Conservation (phyloP, 2,888 invertebrate genomes). For the Halocaridina rubra region DNA sequence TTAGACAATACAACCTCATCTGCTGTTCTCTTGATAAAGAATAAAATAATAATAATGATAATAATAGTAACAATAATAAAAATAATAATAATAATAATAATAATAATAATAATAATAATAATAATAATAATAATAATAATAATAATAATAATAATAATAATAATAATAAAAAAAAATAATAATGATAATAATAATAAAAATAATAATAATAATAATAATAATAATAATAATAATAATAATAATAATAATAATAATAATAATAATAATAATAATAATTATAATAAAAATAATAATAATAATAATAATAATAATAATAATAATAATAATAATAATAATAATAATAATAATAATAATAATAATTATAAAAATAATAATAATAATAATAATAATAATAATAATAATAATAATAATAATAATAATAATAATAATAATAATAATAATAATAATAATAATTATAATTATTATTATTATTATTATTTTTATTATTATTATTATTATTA, state of each 20-base stretch:
- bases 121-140: no score
- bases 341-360: background rate
- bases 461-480: background rate
- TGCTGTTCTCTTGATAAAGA: no score
- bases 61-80: no score
- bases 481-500: slow-evolving; percentile 3
- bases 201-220: background rate
- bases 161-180: no score
- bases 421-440: background rate
- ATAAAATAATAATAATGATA: no score
- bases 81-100: no score
- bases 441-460: background rate
- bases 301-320: background rate
- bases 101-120: no score
- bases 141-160: no score
- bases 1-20: no score
- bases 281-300: background rate
- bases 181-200: no score
- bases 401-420: background rate
- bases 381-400: background rate
- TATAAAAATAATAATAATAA: background rate
- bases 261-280: background rate
- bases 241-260: background rate
- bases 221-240: background rate
- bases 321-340: background rate